Evolutionary conservation across 2,797 vertebrate species (phyloP).

Genomic region (Enteromius anoplus): DNA sequence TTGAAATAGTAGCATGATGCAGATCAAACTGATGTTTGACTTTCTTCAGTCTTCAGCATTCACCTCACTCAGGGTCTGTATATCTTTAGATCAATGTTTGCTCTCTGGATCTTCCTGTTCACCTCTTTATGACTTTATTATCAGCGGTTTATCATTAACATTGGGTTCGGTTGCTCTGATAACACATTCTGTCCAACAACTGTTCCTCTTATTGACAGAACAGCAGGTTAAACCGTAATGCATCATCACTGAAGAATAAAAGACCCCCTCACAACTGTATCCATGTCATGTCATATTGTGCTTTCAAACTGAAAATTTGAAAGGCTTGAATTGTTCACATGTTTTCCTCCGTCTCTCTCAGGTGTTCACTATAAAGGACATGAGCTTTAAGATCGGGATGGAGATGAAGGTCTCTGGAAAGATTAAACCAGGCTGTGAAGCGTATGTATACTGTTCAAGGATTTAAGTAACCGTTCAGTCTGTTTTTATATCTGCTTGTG

Average conservation of each 20-base stretch:
- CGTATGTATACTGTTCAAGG: background rate
- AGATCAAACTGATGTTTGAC: background rate
- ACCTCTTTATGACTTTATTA: slow-evolving; percentile 28
- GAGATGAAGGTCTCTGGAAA: slow-evolving; percentile 76
- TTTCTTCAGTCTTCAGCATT: background rate
- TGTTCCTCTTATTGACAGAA: slow-evolving; percentile 9
- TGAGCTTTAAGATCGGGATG: slow-evolving; percentile 74
- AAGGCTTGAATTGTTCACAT: too few relatives aligned
- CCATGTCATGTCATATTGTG: too few relatives aligned
- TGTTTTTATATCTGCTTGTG: background rate
- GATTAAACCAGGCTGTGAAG: slow-evolving; percentile 32
- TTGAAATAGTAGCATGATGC: background rate
- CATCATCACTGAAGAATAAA: background rate
- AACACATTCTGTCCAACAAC: background rate
- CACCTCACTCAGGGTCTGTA: background rate
- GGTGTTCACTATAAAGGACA: slow-evolving; percentile 67
- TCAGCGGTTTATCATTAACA: slow-evolving; percentile 32
- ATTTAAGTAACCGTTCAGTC: background rate
- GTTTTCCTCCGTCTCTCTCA: background rate
- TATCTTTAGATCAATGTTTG: background rate
- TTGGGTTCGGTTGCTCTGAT: slow-evolving; percentile 33
- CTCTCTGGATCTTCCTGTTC: background rate
- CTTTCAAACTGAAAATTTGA: background rate
- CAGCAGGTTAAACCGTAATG: slow-evolving; percentile 29
- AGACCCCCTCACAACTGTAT: background rate